Conservation (phyloP, 2,888 invertebrate species). For the Pimpla rufipes region DNA sequence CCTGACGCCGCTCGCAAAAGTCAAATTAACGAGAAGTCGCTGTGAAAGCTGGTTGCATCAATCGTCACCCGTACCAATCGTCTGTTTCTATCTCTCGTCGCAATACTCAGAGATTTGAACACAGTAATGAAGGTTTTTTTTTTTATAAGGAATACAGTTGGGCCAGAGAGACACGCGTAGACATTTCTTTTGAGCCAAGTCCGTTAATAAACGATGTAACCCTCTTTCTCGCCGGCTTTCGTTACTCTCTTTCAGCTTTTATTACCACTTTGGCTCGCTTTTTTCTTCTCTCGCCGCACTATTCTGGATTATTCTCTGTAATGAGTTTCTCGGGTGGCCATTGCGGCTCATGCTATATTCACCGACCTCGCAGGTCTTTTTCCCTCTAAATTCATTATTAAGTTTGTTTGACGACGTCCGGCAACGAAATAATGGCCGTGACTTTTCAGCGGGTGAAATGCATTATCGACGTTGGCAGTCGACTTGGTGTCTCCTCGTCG, state of each 20-base stretch:
- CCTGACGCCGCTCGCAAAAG: slow-evolving; percentile 35
- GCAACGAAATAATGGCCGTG: slow-evolving; percentile 18
- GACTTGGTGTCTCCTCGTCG: neutral
- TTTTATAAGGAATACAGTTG: neutral
- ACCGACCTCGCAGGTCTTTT: slow-evolving; percentile 9
- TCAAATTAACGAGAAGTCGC: slow-evolving; percentile 59
- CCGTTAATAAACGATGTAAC: neutral
- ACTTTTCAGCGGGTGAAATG: neutral
- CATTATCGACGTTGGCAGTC: slow-evolving; percentile 33
- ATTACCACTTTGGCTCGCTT: neutral
- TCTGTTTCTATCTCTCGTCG: slow-evolving; percentile 6
- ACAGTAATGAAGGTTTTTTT: neutral
- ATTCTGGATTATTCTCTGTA: slow-evolving; percentile 41
- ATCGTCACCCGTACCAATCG: slow-evolving; percentile 1
- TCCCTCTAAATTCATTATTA: slow-evolving; percentile 22
- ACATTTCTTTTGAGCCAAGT: neutral
- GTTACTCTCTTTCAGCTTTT: neutral
- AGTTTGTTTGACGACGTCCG: slow-evolving; percentile 2
- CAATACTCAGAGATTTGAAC: neutral
- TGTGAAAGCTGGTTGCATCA: slow-evolving; percentile 25
- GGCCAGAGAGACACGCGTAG: neutral
- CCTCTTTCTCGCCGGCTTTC: neutral
- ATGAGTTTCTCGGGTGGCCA: slow-evolving; percentile 46
- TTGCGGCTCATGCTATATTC: slow-evolving; percentile 22
- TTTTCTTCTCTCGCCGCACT: neutral